These are phyloP conservation scores for Calameuta pallipes DNA, from an alignment of 2,888 invertebrate genomes.

Conservation along the genomic window DNA sequence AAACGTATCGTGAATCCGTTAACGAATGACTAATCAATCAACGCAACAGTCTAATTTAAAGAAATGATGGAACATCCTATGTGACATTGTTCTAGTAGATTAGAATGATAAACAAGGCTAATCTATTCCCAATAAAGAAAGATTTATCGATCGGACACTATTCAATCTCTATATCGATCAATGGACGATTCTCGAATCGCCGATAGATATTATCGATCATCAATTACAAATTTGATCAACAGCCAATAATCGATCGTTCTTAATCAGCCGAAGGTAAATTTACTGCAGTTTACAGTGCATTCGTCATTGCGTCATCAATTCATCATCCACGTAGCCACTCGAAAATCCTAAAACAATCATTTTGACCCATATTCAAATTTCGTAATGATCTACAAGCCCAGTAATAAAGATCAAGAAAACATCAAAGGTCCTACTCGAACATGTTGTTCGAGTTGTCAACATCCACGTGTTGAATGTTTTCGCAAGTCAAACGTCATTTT, in stretches of 20 bases:
- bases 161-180: not conserved
- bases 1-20: not conserved
- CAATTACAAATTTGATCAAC: not conserved
- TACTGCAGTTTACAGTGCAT: not conserved
- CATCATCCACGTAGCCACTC: not conserved
- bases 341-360: not conserved
- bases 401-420: not conserved
- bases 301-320: not conserved
- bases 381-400: not conserved
- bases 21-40: not conserved
- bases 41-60: not conserved
- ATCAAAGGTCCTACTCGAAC: not conserved
- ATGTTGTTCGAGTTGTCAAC: not conserved
- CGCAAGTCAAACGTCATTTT: not conserved
- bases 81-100: not conserved
- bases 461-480: not conserved
- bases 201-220: not conserved
- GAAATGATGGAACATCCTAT: not conserved
- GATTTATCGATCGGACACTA: not conserved
- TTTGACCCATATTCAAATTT: not conserved
- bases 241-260: not conserved
- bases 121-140: not conserved
- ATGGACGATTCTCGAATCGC: not conserved
- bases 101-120: not conserved
- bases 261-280: not conserved